Conservation (phyloP, 1,140 invertebrate species). For the Drosophila santomea region DNA sequence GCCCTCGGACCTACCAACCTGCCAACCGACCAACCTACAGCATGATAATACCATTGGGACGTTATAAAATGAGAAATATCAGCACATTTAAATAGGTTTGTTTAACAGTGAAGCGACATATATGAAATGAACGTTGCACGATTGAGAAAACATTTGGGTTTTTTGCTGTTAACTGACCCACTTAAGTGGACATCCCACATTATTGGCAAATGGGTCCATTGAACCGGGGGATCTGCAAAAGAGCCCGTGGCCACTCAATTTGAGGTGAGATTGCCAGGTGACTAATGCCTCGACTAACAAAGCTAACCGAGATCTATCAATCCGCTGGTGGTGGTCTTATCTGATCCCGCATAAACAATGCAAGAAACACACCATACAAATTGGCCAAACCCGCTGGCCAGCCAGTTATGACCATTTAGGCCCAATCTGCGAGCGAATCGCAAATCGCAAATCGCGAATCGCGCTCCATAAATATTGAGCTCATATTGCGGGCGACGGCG, state of each 20-base stretch:
- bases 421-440: conserved; percentile 37
- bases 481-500: conserved; percentile 23
- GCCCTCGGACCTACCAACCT: neutral
- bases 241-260: conserved; percentile 6
- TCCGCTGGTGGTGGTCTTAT: conserved; percentile 21
- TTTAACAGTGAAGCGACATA: too few species aligned
- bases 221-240: conserved; percentile 13
- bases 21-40: too few species aligned
- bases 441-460: conserved; percentile 17
- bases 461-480: conserved; percentile 61
- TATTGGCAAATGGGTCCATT: conserved; percentile 30
- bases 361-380: conserved; percentile 31
- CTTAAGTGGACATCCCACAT: conserved; percentile 9
- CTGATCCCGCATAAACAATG: conserved; percentile 34
- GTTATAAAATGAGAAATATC: too few species aligned
- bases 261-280: conserved; percentile 33
- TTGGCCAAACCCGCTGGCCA: conserved; percentile 47
- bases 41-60: too few species aligned
- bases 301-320: conserved; percentile 31
- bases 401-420: conserved; percentile 58
- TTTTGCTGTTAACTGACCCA: neutral
- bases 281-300: conserved; percentile 29
- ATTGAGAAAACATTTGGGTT: neutral
- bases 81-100: too few species aligned
- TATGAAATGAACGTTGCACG: too few species aligned